Evolutionary conservation across 2,113 vertebrate genomes (phyloP).

Genomic region (Numida meleagris): DNA sequence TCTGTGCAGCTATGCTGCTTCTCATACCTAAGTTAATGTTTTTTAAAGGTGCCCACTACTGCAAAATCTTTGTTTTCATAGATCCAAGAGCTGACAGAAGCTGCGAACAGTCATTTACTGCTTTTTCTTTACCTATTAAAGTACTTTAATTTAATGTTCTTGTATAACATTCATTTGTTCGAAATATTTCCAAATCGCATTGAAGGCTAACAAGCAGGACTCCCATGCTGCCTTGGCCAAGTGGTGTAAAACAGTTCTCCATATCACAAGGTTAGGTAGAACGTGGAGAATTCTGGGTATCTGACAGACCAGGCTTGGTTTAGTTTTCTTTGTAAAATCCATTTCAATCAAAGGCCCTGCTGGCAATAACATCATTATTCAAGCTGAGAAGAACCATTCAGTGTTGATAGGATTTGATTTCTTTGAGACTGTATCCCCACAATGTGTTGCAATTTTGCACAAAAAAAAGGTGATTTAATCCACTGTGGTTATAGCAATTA

Average conservation of each 20-base stretch:
- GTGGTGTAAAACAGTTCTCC: not conserved
- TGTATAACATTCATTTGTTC: not conserved
- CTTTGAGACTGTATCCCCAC: not conserved
- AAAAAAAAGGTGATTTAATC: not conserved
- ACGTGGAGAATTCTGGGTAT: not conserved
- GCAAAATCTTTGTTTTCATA: not conserved
- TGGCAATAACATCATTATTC: slow-evolving; percentile 4
- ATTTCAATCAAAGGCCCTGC: slow-evolving; percentile 16
- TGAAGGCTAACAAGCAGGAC: not conserved
- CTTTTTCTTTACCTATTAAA: not conserved
- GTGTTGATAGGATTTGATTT: not conserved
- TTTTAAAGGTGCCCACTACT: not conserved
- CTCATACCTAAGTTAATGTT: not conserved
- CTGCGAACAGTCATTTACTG: not conserved
- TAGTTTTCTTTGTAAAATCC: slow-evolving; percentile 5
- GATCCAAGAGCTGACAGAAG: not conserved
- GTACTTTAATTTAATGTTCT: not conserved
- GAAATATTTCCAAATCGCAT: not conserved
- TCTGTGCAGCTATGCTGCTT: not conserved
- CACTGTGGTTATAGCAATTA: not conserved
- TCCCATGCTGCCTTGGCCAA: not conserved
- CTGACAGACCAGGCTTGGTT: not conserved
- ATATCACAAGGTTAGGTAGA: not conserved
- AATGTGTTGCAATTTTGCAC: not conserved
- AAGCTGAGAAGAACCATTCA: not conserved